Evolutionary conservation across 2,113 vertebrate genomes (phyloP).

Genomic region (Glaucomys volans): DNA sequence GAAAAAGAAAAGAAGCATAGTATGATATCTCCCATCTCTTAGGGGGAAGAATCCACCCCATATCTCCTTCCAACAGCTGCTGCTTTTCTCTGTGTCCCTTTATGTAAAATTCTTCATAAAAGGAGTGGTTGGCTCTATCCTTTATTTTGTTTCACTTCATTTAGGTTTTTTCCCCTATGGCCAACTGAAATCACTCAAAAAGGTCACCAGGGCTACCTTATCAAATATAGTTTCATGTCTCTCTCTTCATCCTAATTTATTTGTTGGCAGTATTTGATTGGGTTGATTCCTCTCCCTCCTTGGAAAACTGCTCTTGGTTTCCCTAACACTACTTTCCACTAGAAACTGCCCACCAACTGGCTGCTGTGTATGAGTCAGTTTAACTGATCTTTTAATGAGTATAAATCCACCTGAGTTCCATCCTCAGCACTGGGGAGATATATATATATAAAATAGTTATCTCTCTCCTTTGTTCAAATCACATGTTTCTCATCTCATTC

Average conservation of each 20-base stretch:
- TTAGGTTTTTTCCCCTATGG: background rate
- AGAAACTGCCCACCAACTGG: background rate
- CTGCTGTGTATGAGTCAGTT: slow-evolving; percentile 36
- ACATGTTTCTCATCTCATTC: slow-evolving; percentile 46
- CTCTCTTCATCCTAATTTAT: background rate
- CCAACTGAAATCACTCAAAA: background rate
- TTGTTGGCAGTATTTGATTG: slow-evolving; percentile 6
- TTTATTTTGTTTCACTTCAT: slow-evolving; percentile 22
- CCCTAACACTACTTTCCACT: background rate
- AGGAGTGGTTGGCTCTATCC: background rate
- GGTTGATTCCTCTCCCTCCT: slow-evolving; percentile 29
- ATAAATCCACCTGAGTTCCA: background rate
- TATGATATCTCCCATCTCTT: slow-evolving; percentile 2
- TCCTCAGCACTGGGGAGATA: too few relatives aligned
- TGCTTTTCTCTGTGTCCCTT: slow-evolving; percentile 44
- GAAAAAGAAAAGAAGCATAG: too few relatives aligned
- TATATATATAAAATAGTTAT: background rate
- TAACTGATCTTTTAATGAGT: slow-evolving; percentile 42
- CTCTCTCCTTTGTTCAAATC: background rate
- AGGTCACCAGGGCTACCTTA: background rate
- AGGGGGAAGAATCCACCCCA: background rate
- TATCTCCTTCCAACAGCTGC: background rate
- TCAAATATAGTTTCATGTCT: background rate
- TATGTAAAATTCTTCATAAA: background rate
- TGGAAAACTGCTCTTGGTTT: slow-evolving; percentile 38